Conservation (phyloP, 2,888 invertebrate genomes). For the Drosophila diplacantha region DNA sequence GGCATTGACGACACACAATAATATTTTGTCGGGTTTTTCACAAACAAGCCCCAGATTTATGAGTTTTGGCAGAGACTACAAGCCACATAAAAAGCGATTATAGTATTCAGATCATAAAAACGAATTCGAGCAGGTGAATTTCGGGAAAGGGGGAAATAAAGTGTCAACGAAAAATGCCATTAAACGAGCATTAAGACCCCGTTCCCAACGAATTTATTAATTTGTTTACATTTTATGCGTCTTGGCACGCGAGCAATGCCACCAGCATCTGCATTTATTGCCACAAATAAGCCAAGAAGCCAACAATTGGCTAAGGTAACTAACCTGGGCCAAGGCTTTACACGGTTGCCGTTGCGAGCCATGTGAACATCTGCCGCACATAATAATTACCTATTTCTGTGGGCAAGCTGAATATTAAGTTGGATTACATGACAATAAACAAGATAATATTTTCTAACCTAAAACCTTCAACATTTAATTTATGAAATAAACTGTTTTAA, state of each 20-base stretch:
- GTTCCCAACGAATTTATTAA: conserved; percentile 32
- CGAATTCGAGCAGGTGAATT: conserved; percentile 11
- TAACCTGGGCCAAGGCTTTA: conserved; percentile 42
- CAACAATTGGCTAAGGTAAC: conserved; percentile 25
- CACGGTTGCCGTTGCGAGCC: conserved; percentile 11
- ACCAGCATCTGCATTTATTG: conserved; percentile 17
- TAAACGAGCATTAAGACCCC: conserved; percentile 29
- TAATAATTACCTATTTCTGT: conserved; percentile 9
- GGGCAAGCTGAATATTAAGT: not conserved
- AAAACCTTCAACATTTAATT: not conserved
- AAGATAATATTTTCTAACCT: not conserved
- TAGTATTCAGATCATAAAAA: conserved; percentile 10
- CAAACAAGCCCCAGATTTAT: conserved; percentile 38
- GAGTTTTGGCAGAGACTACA: conserved; percentile 24
- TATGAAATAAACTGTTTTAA: not conserved
- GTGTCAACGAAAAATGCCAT: conserved; percentile 40
- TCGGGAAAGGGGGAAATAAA: conserved; percentile 1
- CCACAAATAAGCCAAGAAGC: conserved; percentile 16
- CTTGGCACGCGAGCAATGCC: conserved; percentile 38
- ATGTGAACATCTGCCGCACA: conserved; percentile 6
- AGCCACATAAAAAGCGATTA: conserved; percentile 28
- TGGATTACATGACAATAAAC: not conserved
- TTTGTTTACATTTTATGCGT: conserved; percentile 36
- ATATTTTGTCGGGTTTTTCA: conserved; percentile 18
- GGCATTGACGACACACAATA: conserved; percentile 25